A percentile compares a stretch with the other conserved stretches of the same genome.
These are phyloP conservation scores for Asteroscopus sphinx DNA, from an alignment of 2,888 invertebrate genomes.

Conservation along the genomic window DNA sequence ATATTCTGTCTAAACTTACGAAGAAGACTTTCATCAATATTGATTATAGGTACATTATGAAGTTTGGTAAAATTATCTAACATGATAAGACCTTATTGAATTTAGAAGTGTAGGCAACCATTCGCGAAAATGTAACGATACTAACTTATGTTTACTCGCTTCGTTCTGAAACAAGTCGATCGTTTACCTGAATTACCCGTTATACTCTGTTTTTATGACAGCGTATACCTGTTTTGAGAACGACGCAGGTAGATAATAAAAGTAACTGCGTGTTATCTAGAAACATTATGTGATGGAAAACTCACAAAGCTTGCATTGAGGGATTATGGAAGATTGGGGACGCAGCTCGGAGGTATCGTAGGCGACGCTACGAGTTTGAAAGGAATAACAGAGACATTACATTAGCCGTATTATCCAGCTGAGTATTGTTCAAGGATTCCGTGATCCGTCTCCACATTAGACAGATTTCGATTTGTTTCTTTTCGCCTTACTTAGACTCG, in stretches of 20 bases:
- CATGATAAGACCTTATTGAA: conserved; percentile 34
- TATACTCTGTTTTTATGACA: conserved; percentile 53
- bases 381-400: conserved; percentile 60
- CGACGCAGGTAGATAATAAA: conserved; percentile 47
- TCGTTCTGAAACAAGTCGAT: conserved; percentile 55
- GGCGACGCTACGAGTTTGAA: conserved; percentile 42
- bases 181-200: conserved; percentile 58
- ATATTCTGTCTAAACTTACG: conserved; percentile 21
- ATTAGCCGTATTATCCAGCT: conserved; percentile 58
- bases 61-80: conserved; percentile 46
- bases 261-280: conserved; percentile 52
- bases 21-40: conserved; percentile 39
- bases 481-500: conserved; percentile 21
- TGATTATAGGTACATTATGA: conserved; percentile 41
- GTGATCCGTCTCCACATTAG: conserved; percentile 27
- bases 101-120: conserved; percentile 38
- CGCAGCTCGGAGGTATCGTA: conserved; percentile 5
- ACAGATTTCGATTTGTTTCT: conserved; percentile 34
- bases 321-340: conserved; percentile 54
- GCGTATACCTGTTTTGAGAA: conserved; percentile 32
- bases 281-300: conserved; percentile 49
- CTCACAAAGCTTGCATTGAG: conserved; percentile 54
- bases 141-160: conserved; percentile 49
- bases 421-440: conserved; percentile 47
- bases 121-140: conserved; percentile 41